Percentiles rank a stretch among this genome's conserved stretches.
These are phyloP conservation scores for Ophthalmolycus amberensis DNA, from an alignment of 2,113 vertebrate species.

Conservation along the genomic window DNA sequence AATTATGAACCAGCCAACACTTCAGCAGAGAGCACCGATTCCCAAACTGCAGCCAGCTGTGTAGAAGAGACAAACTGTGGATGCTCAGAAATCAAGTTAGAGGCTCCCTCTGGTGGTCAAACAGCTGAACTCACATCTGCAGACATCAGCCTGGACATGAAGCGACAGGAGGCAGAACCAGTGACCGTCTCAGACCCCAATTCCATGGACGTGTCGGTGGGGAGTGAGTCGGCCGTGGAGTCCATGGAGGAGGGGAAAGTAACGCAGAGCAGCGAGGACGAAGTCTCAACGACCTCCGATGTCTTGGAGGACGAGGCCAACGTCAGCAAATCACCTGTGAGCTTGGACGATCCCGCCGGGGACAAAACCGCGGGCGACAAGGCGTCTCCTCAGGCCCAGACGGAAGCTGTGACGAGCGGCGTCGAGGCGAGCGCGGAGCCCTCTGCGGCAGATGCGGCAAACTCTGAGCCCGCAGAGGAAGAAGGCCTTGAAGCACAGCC, in stretches of 20 bases:
- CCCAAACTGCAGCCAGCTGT: not conserved
- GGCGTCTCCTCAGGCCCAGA: not conserved
- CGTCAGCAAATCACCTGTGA: not conserved
- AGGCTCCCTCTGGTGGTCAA: conserved; percentile 59
- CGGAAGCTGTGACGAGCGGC: not conserved
- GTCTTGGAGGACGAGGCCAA: not conserved
- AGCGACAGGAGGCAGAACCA: not conserved
- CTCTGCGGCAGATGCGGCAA: fast-evolving
- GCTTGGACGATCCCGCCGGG: not conserved
- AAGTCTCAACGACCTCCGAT: conserved; percentile 41
- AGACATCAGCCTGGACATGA: not conserved
- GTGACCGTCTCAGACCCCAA: not conserved
- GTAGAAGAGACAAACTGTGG: not conserved
- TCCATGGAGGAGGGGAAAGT: conserved; percentile 15
- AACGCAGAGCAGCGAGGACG: conserved; percentile 1
- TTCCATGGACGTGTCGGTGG: conserved; percentile 27
- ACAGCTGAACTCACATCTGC: not conserved
- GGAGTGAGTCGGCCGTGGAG: conserved; percentile 45
- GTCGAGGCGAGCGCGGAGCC: conserved; percentile 1
- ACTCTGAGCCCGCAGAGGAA: not conserved
- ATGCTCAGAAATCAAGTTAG: not conserved
- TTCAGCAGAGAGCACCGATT: not conserved
- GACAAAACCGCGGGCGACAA: not conserved
- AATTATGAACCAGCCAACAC: not conserved
- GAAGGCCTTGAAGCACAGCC: conserved; percentile 22